Base-by-base conservation (phyloP, 2,888 invertebrate genomes). In the Cheilosia soror region DNA sequence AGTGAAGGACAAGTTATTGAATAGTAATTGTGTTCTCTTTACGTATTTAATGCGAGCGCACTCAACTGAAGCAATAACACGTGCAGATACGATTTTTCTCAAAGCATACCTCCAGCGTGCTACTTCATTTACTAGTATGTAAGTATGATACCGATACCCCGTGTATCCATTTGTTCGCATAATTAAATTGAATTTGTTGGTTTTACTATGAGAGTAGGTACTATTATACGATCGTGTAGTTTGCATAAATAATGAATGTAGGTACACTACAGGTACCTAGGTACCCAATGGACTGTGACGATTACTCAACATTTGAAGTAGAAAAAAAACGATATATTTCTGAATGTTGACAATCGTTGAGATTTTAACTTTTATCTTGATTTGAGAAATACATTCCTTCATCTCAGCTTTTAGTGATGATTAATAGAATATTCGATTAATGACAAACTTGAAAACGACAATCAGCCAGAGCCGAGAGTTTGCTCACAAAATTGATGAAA, bases 221-320 rank as follows among this genome's bases (percentile, higher is more conserved):
- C 31, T 49, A 42, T 40, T 60, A 20, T 47, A 27, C 51, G 42
- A 63, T 75, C 73, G 73, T 57, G 44, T 63, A 33, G 65, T 71
- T 80, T 84, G 84, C 47, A 84, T 84, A 76, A 60, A 37, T 66
- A 80, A 84, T 80, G 63, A 84, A 80, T 71, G 63, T 79, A 37
- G 33, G 62, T 51, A 47, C n/a, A n/a, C n/a, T n/a, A n/a, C n/a
- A n/a, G n/a, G n/a, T 47, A 37, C 11, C 33, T 15, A 37, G 33
- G 15, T 51, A 53, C 33, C 58, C 5, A 49, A 40, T 9, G 25
- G 60, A 40, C 25, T 40, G 27, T 37, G 37, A 11, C 11, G 69
- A 76, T 80, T 80, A 80, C 75, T 75, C 84, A 80, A 57, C 57
- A 69, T 49, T 58, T 79, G 29, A 57, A 65, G 53, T 82, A 76